Conservation (phyloP, 2,888 invertebrate genomes). For the Drosophila putrida region DNA sequence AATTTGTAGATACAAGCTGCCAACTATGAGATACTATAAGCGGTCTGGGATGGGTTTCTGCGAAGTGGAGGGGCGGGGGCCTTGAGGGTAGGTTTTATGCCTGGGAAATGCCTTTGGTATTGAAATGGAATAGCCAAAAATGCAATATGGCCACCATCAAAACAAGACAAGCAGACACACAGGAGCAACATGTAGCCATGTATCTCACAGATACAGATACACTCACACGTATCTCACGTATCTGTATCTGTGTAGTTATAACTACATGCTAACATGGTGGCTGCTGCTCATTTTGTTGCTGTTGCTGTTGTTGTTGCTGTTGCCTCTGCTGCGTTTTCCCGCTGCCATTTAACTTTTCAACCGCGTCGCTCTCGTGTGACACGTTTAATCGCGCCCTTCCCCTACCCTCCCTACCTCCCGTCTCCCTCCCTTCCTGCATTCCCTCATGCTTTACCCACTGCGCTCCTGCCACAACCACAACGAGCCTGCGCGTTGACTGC, state of each 20-base stretch:
- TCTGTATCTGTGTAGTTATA: slow-evolving; percentile 51
- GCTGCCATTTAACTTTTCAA: slow-evolving; percentile 81
- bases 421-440: neutral
- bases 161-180: slow-evolving; percentile 8
- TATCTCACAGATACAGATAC: slow-evolving; percentile 43
- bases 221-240: slow-evolving; percentile 9
- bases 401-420: slow-evolving; percentile 10
- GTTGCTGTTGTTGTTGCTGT: too few relatives aligned
- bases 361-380: slow-evolving; percentile 72
- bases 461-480: slow-evolving; percentile 30
- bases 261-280: slow-evolving; percentile 77
- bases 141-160: slow-evolving; percentile 68
- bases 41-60: neutral
- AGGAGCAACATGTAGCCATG: slow-evolving; percentile 56
- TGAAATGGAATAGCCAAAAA: slow-evolving; percentile 53
- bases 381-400: slow-evolving; percentile 75
- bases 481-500: slow-evolving; percentile 59
- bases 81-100: slow-evolving; percentile 25
- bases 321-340: slow-evolving; percentile 33
- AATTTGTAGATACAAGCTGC: slow-evolving; percentile 64
- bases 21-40: slow-evolving; percentile 42
- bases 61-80: slow-evolving; percentile 2
- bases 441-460: neutral
- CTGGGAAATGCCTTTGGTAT: slow-evolving; percentile 60
- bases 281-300: slow-evolving; percentile 68